These are phyloP conservation scores for Nycticryphes semicollaris DNA, from an alignment of 2,113 vertebrate species.

Conservation along the genomic window DNA sequence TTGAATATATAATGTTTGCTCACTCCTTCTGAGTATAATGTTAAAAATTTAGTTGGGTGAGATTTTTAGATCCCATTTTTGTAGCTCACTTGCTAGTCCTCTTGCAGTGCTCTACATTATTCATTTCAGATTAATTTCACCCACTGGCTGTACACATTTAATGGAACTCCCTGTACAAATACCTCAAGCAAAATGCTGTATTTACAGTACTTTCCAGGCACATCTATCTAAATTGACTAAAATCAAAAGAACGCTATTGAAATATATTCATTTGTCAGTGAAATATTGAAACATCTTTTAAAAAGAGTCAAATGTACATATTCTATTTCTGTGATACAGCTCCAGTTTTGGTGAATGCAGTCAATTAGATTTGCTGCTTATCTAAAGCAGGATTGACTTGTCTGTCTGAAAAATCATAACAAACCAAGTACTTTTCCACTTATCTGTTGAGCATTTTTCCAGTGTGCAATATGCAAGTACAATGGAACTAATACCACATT, in stretches of 20 bases:
- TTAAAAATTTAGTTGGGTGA: constrained; percentile 40
- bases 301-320: background rate
- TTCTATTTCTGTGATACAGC: background rate
- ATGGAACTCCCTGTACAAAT: background rate
- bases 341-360: background rate
- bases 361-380: constrained; percentile 24
- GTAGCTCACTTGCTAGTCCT: background rate
- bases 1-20: constrained; percentile 54
- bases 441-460: background rate
- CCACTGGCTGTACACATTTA: constrained; percentile 19
- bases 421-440: background rate
- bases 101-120: constrained; percentile 20
- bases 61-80: background rate
- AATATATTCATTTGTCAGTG: background rate
- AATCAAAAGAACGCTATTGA: background rate
- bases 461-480: background rate
- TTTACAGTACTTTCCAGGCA: background rate
- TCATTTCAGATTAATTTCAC: constrained; percentile 61
- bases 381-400: background rate
- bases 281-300: background rate
- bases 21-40: background rate
- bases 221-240: background rate
- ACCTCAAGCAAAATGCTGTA: background rate
- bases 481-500: background rate
- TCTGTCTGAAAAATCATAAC: background rate